phyloP scores from a whole-genome alignment of 2,797 vertebrate genomes.

The Vespertilio murinus region DNA sequence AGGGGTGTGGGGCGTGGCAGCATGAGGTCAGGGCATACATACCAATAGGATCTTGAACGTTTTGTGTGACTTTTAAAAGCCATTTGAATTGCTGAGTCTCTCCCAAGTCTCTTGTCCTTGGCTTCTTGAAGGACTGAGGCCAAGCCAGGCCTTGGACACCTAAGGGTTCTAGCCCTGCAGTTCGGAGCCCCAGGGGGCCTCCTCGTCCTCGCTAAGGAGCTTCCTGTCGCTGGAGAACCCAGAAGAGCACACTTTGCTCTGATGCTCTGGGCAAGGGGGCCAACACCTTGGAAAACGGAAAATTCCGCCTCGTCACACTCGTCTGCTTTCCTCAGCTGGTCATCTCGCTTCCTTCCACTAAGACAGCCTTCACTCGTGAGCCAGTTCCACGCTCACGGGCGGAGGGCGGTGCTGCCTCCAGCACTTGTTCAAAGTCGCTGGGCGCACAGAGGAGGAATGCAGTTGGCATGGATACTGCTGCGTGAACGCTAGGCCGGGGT shows the following conservation, averaged over 20 bases:
- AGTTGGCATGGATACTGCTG: not conserved
- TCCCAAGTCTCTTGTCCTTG: not conserved
- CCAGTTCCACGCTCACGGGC: not conserved
- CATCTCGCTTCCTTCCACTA: not conserved
- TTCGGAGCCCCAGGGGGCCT: not conserved
- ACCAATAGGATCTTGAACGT: not conserved
- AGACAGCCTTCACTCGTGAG: not conserved
- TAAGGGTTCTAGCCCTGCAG: not conserved
- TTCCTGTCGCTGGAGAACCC: not conserved
- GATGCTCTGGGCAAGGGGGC: not conserved
- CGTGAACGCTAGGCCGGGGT: not conserved
- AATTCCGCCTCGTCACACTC: not conserved
- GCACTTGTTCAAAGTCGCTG: not conserved
- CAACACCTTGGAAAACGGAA: not conserved
- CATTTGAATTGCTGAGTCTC: not conserved
- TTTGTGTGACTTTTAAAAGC: not conserved
- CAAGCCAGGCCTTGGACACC: not conserved
- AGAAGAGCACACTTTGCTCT: not conserved
- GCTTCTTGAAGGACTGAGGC: not conserved
- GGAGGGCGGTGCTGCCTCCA: not conserved
- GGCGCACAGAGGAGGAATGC: conserved; percentile 4
- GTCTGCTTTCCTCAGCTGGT: not conserved
- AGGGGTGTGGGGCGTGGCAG: no score
- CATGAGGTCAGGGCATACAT: not conserved
- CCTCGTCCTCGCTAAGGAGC: not conserved